Percentiles rank a stretch among this genome's conserved stretches.
Evolutionary conservation across 2,888 invertebrate genomes (phyloP).

Genomic region (Netelia virgata): DNA sequence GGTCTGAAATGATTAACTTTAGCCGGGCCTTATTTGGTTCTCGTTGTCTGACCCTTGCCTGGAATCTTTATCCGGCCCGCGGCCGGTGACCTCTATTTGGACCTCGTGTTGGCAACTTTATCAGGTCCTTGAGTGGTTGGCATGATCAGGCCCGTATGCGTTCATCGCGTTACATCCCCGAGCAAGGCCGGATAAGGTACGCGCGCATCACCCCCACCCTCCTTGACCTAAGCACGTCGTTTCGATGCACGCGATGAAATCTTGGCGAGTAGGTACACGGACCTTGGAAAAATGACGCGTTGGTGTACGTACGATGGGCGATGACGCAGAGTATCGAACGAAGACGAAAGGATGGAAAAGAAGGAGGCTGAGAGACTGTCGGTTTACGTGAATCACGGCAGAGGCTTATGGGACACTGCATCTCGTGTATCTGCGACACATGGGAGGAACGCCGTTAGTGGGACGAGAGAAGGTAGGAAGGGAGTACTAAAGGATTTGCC

Average conservation of each 20-base stretch:
- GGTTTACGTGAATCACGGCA: conserved; percentile 22
- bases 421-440: conserved; percentile 35
- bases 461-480: conserved; percentile 62
- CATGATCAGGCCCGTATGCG: no score
- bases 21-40: no score
- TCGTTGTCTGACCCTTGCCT: no score
- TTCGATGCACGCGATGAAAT: conserved; percentile 25
- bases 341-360: conserved; percentile 2
- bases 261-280: conserved; percentile 22
- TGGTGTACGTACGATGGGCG: neutral
- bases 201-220: no score
- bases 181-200: no score
- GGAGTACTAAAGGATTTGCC: conserved; percentile 63
- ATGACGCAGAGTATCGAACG: conserved; percentile 7
- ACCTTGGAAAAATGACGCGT: neutral
- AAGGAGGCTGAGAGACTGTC: neutral
- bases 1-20: no score
- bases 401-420: conserved; percentile 6
- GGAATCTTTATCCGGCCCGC: no score
- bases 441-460: conserved; percentile 44
- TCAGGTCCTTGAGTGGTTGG: no score
- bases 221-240: no score
- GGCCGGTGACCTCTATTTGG: no score
- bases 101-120: no score
- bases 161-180: no score